These are phyloP conservation scores for Brachyhypopomus gauderio DNA, from an alignment of 2,113 vertebrate species.

Conservation along the genomic window DNA sequence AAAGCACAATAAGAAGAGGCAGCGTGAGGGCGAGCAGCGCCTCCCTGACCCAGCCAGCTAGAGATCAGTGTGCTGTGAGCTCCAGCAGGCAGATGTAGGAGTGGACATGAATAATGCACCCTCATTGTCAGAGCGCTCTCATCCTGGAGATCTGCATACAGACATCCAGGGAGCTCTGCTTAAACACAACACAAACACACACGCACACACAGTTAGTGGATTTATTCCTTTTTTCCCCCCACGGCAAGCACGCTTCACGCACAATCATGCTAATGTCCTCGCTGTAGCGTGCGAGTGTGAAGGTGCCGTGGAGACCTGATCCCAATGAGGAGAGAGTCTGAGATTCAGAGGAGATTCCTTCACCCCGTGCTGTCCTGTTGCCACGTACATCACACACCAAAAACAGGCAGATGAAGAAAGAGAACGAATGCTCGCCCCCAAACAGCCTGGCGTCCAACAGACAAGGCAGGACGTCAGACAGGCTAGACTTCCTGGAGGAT, in stretches of 20 bases:
- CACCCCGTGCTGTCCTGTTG: neutral
- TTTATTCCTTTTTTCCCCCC: constrained; percentile 34
- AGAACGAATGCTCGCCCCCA: neutral
- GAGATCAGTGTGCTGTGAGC: constrained; percentile 42
- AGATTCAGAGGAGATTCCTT: neutral
- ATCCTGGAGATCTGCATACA: constrained; percentile 50
- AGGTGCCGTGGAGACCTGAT: constrained; percentile 6
- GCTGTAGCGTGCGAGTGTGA: neutral
- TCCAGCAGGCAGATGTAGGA: constrained; percentile 9
- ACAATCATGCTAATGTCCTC: constrained; percentile 31
- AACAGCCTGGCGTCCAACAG: neutral
- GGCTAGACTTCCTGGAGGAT: too few species aligned
- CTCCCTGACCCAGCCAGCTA: constrained; percentile 40
- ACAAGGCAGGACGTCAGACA: too few species aligned
- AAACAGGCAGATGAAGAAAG: neutral
- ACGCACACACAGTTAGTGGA: constrained; percentile 7
- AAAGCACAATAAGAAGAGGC: neutral
- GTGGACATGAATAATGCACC: constrained; percentile 56
- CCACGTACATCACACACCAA: constrained; percentile 12
- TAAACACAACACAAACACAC: constrained; percentile 9
- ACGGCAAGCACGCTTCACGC: neutral
- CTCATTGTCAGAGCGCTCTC: constrained; percentile 36
- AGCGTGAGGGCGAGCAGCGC: constrained; percentile 19
- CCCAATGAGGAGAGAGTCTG: neutral
- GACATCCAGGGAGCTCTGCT: constrained; percentile 12